Evolutionary conservation across 1,140 invertebrate species (phyloP).

Genomic region (Formica selysi): DNA sequence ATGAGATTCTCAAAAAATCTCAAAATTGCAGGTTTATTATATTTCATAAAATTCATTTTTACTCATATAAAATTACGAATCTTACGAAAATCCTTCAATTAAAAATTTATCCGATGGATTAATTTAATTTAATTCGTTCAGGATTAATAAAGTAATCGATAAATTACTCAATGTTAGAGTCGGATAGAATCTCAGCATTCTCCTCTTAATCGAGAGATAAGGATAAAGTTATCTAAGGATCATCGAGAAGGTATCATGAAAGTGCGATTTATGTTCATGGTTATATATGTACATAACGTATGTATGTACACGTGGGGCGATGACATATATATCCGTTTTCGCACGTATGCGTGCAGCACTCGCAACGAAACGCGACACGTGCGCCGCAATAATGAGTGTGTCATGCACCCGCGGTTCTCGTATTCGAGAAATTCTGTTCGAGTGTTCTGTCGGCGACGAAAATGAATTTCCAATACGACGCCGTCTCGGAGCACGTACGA

Average conservation of each 20-base stretch:
- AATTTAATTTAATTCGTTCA: background rate
- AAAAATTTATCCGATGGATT: background rate
- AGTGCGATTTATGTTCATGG: constrained; percentile 41
- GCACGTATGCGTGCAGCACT: constrained; percentile 41
- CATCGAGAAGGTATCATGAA: constrained; percentile 65
- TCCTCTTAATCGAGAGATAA: constrained; percentile 64
- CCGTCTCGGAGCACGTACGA: background rate
- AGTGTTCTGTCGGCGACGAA: background rate
- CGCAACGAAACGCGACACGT: constrained; percentile 30
- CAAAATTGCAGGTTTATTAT: background rate
- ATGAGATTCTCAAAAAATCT: background rate
- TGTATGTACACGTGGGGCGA: constrained; percentile 61
- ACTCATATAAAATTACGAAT: background rate
- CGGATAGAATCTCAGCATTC: constrained; percentile 47
- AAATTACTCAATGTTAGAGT: constrained; percentile 11
- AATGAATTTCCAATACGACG: constrained; percentile 43
- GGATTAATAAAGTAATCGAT: background rate
- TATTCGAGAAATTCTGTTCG: constrained; percentile 39
- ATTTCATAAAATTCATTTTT: constrained; percentile 3
- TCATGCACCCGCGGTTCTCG: constrained; percentile 34
- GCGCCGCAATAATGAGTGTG: constrained; percentile 43
- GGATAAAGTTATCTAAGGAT: constrained; percentile 69
- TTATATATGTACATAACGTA: constrained; percentile 60
- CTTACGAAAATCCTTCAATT: background rate
- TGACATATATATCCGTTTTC: constrained; percentile 45